phyloP scores from a whole-genome alignment of 2,888 invertebrate species.

The Eristalis arbustorum region DNA sequence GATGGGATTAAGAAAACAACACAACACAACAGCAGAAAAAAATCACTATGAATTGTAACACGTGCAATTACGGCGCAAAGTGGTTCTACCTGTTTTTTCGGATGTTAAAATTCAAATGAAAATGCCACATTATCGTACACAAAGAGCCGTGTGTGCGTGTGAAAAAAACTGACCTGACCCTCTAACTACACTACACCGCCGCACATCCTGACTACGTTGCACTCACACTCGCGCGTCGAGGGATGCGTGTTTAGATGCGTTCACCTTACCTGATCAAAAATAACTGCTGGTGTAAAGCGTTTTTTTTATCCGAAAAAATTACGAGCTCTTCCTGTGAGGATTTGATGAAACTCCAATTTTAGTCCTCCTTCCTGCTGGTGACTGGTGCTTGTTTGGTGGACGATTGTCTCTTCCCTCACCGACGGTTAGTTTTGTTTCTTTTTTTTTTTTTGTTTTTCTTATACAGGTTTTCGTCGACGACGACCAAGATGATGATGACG shows the following conservation, averaged over 20 bases:
- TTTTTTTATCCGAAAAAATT: not conserved
- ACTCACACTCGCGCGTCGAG: not conserved
- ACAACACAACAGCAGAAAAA: not conserved
- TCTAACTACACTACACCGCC: constrained; percentile 42
- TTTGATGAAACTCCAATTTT: not conserved
- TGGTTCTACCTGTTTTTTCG: constrained; percentile 62
- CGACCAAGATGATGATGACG: constrained; percentile 32
- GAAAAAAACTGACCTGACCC: constrained; percentile 64
- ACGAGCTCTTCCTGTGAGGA: not conserved
- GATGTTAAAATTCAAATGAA: constrained; percentile 46
- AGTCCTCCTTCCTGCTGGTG: not conserved
- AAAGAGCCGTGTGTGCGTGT: not conserved
- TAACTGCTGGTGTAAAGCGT: not conserved
- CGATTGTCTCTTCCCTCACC: constrained; percentile 14
- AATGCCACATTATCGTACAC: constrained; percentile 38
- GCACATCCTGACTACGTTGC: constrained; percentile 34
- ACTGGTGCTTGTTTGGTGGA: not conserved
- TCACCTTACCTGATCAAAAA: constrained; percentile 46
- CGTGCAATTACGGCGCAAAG: constrained; percentile 65
- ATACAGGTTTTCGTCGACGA: constrained; percentile 52
- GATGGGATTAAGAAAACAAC: not conserved
- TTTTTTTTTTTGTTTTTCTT: not conserved
- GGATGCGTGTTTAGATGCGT: too few relatives aligned
- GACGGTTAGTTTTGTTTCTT: constrained; percentile 2
- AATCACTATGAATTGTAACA: constrained; percentile 31